A percentile compares a stretch with the other conserved stretches of the same genome.
Conservation (phyloP, 1,140 invertebrate species). For the Agrypnia vestita region DNA sequence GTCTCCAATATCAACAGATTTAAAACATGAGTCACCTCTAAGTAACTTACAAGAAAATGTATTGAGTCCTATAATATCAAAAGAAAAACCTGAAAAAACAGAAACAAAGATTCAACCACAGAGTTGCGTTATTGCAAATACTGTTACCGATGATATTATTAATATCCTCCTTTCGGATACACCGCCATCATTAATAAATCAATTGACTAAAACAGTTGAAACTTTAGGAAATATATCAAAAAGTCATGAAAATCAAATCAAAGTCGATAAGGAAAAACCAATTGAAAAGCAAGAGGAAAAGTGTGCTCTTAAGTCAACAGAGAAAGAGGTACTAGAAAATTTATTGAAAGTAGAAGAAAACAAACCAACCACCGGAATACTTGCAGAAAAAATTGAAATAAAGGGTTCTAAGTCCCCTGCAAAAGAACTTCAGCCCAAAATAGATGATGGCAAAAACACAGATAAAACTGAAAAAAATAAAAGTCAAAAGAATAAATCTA, state of each 20-base stretch:
- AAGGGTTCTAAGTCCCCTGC: not conserved
- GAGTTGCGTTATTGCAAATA: slow-evolving; percentile 23
- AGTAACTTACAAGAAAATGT: not conserved
- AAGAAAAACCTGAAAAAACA: slow-evolving; percentile 9
- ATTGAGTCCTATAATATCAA: not conserved
- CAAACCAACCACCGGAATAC: not conserved
- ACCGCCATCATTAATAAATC: slow-evolving; percentile 20
- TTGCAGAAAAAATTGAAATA: not conserved
- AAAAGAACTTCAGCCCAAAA: slow-evolving; percentile 3
- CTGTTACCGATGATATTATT: slow-evolving; percentile 50
- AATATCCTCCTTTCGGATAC: slow-evolving; percentile 42
- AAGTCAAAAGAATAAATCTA: slow-evolving; percentile 34
- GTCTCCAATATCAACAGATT: not conserved
- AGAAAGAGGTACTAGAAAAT: not conserved
- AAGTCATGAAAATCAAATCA: not conserved
- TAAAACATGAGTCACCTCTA: not conserved
- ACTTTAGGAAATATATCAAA: not conserved
- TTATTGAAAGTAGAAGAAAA: not conserved
- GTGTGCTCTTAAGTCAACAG: not conserved
- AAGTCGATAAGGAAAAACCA: not conserved
- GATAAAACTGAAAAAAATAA: slow-evolving; percentile 40
- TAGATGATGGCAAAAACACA: not conserved
- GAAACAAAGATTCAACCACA: not conserved
- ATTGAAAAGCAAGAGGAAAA: not conserved
- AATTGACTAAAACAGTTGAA: too few relatives aligned